Conservation (phyloP, 2,797 vertebrate species). For the Parambassis ranga region DNA sequence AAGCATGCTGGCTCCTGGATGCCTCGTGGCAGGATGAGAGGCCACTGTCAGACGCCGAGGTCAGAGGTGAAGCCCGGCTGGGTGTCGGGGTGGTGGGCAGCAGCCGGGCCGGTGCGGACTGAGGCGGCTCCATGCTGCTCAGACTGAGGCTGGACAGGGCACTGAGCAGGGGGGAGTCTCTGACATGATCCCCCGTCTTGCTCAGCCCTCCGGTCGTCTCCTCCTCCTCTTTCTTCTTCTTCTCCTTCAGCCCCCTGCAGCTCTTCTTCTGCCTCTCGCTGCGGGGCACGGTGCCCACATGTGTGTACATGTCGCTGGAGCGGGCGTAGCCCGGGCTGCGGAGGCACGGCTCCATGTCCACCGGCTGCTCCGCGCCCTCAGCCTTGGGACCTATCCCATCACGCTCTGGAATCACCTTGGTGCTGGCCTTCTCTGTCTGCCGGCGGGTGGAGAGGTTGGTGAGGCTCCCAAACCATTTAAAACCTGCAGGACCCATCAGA, state of each 20-base stretch:
- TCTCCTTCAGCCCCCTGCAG: constrained; percentile 25
- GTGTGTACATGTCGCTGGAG: constrained; percentile 87
- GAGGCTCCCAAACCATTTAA: constrained; percentile 87
- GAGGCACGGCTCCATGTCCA: constrained; percentile 77
- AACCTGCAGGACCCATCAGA: too few species aligned
- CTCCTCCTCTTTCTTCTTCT: background rate
- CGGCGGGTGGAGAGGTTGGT: constrained; percentile 76
- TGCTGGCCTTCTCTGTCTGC: constrained; percentile 11
- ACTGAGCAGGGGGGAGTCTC: constrained; percentile 68
- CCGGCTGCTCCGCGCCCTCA: constrained; percentile 41
- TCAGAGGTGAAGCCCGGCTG: constrained; percentile 38
- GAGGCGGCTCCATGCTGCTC: constrained; percentile 3
- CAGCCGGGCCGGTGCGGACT: background rate
- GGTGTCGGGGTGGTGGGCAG: constrained; percentile 13
- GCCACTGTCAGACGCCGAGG: constrained; percentile 15
- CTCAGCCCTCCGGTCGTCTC: constrained; percentile 11
- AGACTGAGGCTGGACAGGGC: constrained; percentile 53
- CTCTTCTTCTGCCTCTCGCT: constrained; percentile 43
- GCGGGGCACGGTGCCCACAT: constrained; percentile 90
- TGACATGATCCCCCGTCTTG: constrained; percentile 48
- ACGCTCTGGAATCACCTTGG: constrained; percentile 10
- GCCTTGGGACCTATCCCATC: constrained; percentile 11
- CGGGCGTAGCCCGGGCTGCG: constrained; percentile 77
- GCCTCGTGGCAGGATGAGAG: background rate
- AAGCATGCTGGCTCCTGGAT: background rate